Conservation (phyloP, 2,888 invertebrate genomes). For the Ernsta delagoae region DNA sequence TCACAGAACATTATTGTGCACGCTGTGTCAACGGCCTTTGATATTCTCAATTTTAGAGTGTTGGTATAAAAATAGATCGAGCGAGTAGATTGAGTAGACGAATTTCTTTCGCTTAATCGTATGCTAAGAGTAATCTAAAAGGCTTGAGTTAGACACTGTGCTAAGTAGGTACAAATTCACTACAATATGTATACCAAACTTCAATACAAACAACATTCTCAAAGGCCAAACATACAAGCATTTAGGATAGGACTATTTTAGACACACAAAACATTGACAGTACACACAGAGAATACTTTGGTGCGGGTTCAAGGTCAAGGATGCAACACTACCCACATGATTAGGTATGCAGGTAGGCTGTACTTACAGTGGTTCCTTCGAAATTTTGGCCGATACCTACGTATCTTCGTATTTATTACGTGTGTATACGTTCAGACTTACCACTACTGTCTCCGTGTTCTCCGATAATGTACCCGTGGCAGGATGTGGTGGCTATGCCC, state of each 20-base stretch:
- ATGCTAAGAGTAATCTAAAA: too few species aligned
- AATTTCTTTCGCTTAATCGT: not conserved
- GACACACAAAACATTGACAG: too few species aligned
- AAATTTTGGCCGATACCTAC: not conserved
- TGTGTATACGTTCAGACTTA: constrained; percentile 48
- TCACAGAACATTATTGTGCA: not conserved
- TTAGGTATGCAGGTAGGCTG: not conserved
- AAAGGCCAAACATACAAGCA: too few species aligned
- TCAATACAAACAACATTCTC: too few species aligned
- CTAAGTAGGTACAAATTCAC: too few species aligned
- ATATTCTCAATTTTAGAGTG: not conserved
- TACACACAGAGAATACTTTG: too few species aligned
- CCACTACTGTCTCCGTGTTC: constrained; percentile 97
- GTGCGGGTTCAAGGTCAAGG: too few species aligned
- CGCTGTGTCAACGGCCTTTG: constrained; percentile 1
- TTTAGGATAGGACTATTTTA: too few species aligned
- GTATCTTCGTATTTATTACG: not conserved
- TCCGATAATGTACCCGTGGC: constrained; percentile 97
- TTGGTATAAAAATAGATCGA: not conserved
- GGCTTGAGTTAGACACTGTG: too few species aligned
- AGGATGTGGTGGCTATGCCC: constrained; percentile 92
- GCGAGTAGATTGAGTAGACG: not conserved
- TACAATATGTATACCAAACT: too few species aligned
- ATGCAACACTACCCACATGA: too few species aligned
- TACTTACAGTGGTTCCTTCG: not conserved